Conservation (phyloP, 2,797 vertebrate species). For the Melanotaenia nigrans region DNA sequence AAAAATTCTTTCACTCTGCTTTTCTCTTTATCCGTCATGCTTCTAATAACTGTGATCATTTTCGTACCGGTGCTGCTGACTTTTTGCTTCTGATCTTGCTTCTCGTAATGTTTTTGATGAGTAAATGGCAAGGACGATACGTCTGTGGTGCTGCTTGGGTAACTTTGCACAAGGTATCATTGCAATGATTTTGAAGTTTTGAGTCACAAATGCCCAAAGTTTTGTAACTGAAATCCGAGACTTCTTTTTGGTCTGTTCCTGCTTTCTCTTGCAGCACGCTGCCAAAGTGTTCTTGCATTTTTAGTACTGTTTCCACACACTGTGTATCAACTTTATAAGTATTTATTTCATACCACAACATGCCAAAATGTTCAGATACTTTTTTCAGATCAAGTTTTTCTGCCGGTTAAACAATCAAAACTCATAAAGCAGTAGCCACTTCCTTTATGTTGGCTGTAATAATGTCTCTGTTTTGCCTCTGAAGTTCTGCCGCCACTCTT, state of each 20-base stretch:
- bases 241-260: not conserved
- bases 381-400: not conserved
- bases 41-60: not conserved
- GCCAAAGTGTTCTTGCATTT: not conserved
- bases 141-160: no score
- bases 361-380: constrained; percentile 10
- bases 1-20: not conserved
- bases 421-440: constrained; percentile 20
- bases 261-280: constrained; percentile 3
- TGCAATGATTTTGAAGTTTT: not conserved
- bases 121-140: not conserved
- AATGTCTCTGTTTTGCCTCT: constrained; percentile 17
- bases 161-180: not conserved
- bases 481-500: constrained; percentile 30
- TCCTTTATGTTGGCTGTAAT: constrained; percentile 31
- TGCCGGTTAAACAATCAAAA: constrained; percentile 16
- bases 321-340: not conserved
- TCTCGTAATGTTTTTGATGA: not conserved
- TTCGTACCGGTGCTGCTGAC: not conserved
- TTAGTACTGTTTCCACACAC: not conserved
- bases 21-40: not conserved
- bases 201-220: not conserved
- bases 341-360: constrained; percentile 15
- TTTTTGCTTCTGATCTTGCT: not conserved
- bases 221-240: not conserved